Base-by-base conservation (phyloP, 1,140 invertebrate genomes). In the Dendroctonus ponderosae region DNA sequence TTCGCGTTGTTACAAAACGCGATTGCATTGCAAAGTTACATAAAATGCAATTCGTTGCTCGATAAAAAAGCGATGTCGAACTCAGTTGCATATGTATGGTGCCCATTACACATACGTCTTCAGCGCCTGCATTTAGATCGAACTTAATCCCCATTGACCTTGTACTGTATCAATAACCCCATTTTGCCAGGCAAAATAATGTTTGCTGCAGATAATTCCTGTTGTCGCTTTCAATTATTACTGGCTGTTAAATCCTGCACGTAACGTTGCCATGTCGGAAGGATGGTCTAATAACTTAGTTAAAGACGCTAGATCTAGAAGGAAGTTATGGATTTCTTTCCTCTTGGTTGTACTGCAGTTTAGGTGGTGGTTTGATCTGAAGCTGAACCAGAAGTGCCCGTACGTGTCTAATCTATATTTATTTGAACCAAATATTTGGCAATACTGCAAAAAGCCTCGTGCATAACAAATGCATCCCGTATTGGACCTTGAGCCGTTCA, bases 151-250 rank as follows among this genome's bases (percentile, higher is more conserved):
- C 54, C 56, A 43, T 66, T 66, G 64, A 66, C 64, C 64, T 66
- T 66, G 64, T 66, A 53, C 64, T 66, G 64, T 66, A 66, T 66
- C 64, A 66, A 66, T 66, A 66, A 66, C 64, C 64, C 64, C 64
- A 66, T 66, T 66, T 60, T 46, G 62, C 50, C 54, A 5, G 62
- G 62, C 53, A 43, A 56, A 65, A 56, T 57, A 50, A 57, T 65
- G 62, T 65, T 63, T 58, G 57, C 46, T 51, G 49, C 54, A 66
- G 64, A 66, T 66, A 66, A 66, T 66, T 66, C 57, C 64, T 65
- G 52, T 56, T 63, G 61, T 53, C 46, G 62, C 39, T 57, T 66
- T 50, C 46, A 66, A 49, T 66, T 59, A 66, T 65, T 53, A 65
- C 44, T 41, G 54, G 5, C 26, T 40, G 52, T 57, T 57, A 46